Conservation (phyloP, 2,888 invertebrate genomes). For the Phyto melanocephala region DNA sequence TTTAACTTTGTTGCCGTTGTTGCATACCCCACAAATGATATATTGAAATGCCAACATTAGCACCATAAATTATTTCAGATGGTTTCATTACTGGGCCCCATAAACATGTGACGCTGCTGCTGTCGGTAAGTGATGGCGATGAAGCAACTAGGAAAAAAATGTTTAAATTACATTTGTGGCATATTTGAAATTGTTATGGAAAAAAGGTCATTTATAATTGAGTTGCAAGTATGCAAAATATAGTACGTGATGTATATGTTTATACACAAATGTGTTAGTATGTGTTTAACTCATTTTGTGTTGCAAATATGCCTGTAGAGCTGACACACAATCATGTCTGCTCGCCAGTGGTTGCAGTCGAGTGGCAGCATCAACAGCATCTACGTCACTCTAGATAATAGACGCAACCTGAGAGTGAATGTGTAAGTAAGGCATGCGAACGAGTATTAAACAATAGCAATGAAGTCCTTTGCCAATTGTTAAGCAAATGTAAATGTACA, state of each 20-base stretch:
- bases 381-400: background rate
- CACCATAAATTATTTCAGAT: slow-evolving; percentile 58
- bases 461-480: slow-evolving; percentile 64
- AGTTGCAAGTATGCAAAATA: slow-evolving; percentile 55
- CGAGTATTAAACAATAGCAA: slow-evolving; percentile 57
- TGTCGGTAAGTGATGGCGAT: background rate
- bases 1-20: background rate
- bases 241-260: background rate
- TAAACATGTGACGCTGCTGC: background rate
- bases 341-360: background rate
- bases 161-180: slow-evolving; percentile 64
- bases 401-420: background rate
- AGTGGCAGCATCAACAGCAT: slow-evolving; percentile 7
- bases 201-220: slow-evolving; percentile 64
- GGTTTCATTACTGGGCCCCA: background rate
- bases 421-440: background rate
- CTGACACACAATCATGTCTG: slow-evolving; percentile 18
- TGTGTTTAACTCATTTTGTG: background rate
- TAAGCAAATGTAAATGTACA: slow-evolving; percentile 62
- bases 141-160: background rate
- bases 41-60: slow-evolving; percentile 63
- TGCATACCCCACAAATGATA: slow-evolving; percentile 40
- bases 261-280: background rate
- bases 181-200: slow-evolving; percentile 59
- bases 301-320: slow-evolving; percentile 31